Evolutionary conservation across 2,113 vertebrate species (phyloP).

Genomic region (Oplegnathus fasciatus): DNA sequence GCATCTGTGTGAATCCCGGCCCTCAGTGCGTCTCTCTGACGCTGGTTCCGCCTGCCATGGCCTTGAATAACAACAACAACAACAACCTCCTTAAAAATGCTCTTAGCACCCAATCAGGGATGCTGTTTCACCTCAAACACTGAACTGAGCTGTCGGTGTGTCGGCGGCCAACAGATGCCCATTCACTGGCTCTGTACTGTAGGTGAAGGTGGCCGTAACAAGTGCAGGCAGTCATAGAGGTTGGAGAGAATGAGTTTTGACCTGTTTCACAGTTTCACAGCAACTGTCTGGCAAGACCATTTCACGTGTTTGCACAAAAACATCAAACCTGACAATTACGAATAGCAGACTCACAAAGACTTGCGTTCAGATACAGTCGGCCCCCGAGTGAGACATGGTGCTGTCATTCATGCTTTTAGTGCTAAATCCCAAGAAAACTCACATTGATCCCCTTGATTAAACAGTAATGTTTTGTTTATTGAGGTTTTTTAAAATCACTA

Average conservation of each 20-base stretch:
- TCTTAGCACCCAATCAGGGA: slow-evolving; percentile 58
- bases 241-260: slow-evolving; percentile 15
- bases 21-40: slow-evolving; percentile 64
- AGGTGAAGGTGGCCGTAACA: slow-evolving; percentile 30
- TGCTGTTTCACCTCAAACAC: slow-evolving; percentile 66
- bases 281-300: not conserved
- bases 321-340: not conserved
- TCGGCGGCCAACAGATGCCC: slow-evolving; percentile 68
- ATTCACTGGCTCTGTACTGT: slow-evolving; percentile 62
- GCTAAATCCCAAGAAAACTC: slow-evolving; percentile 11
- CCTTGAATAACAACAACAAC: slow-evolving; percentile 72
- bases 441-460: slow-evolving; percentile 31
- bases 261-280: slow-evolving; percentile 24
- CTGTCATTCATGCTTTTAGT: slow-evolving; percentile 24
- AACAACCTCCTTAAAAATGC: slow-evolving; percentile 70
- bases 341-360: not conserved
- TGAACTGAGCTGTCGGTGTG: slow-evolving; percentile 44
- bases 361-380: not conserved
- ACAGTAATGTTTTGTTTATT: slow-evolving; percentile 42
- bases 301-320: slow-evolving; percentile 12
- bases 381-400: not conserved
- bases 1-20: slow-evolving; percentile 76
- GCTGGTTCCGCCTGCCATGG: slow-evolving; percentile 56
- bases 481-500: slow-evolving; percentile 23
- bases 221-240: slow-evolving; percentile 41